Percentiles rank a stretch among this genome's conserved stretches.
Evolutionary conservation across 2,797 vertebrate species (phyloP).

Genomic region (Rhynchonycteris naso): DNA sequence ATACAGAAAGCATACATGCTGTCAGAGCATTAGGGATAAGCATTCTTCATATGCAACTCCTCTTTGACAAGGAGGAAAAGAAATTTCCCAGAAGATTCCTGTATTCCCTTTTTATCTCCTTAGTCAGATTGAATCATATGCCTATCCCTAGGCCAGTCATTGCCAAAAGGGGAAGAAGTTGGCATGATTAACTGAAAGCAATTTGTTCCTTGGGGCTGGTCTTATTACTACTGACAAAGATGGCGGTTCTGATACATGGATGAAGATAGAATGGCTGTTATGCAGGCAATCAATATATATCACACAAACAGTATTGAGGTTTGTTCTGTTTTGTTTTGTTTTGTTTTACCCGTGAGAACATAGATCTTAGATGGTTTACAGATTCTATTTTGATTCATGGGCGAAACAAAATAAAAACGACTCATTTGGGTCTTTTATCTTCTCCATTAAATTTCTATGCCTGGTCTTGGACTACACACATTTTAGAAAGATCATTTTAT

Average conservation of each 20-base stretch:
- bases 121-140: neutral
- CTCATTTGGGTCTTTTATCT: neutral
- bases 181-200: neutral
- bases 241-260: neutral
- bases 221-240: neutral
- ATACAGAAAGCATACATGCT: neutral
- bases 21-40: neutral
- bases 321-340: neutral
- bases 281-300: neutral
- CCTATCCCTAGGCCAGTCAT: neutral
- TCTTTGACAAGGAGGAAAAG: neutral
- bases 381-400: constrained; percentile 11
- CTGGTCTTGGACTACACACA: neutral
- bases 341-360: neutral
- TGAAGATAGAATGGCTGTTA: neutral
- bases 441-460: neutral
- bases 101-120: neutral
- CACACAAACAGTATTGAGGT: neutral
- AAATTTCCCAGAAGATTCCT: neutral
- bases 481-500: neutral
- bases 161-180: neutral
- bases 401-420: neutral
- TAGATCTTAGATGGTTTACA: neutral
- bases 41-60: neutral
- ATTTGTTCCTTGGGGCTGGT: neutral